These are phyloP conservation scores for Tachina lurida DNA, from an alignment of 2,888 invertebrate genomes.

Conservation along the genomic window DNA sequence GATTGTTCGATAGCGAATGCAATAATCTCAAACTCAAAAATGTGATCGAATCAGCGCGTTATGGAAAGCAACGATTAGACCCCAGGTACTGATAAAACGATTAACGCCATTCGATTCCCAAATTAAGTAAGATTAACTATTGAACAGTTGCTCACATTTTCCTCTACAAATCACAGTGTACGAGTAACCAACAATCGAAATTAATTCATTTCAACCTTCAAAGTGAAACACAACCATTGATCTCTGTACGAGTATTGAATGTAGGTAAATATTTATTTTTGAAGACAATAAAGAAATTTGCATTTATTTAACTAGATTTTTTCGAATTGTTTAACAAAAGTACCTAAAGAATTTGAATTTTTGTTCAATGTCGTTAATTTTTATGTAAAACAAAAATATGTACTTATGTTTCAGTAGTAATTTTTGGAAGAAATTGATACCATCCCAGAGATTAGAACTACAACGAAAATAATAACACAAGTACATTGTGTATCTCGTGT, in stretches of 20 bases:
- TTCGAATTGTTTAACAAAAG: not conserved
- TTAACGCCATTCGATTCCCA: no score
- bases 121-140: no score
- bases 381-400: not conserved
- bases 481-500: not conserved
- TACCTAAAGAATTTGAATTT: not conserved
- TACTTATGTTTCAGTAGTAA: not conserved
- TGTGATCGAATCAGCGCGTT: no score
- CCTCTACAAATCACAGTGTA: no score
- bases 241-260: no score
- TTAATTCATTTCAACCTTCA: not conserved
- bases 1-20: no score
- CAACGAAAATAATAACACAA: slow-evolving; percentile 1
- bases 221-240: not conserved
- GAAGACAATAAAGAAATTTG: slow-evolving; percentile 1
- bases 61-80: no score
- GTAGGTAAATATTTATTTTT: not conserved
- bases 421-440: slow-evolving; percentile 32
- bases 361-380: slow-evolving; percentile 19
- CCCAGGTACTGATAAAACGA: no score
- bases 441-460: slow-evolving; percentile 1
- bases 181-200: not conserved
- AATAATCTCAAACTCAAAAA: no score
- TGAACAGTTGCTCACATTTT: no score
- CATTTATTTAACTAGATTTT: slow-evolving; percentile 7